Percentiles rank a stretch among this genome's conserved stretches.
phyloP scores from a whole-genome alignment of 2,797 vertebrate genomes.

The Phoxinus dragarum region DNA sequence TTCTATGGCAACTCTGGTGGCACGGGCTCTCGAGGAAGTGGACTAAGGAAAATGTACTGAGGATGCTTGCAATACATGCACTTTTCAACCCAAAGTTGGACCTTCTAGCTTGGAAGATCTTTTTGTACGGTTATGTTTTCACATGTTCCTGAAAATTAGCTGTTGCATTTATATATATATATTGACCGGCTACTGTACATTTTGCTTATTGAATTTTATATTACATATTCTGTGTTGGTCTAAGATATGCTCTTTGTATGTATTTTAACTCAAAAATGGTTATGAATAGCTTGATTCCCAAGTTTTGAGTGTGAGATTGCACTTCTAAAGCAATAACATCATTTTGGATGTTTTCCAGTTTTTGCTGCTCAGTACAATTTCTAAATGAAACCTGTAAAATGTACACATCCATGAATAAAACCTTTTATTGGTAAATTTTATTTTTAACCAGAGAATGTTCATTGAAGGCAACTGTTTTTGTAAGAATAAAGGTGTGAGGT shows the following conservation, averaged over 20 bases:
- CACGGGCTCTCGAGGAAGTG: conserved; percentile 87
- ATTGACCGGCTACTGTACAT: conserved; percentile 89
- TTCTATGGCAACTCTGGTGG: conserved; percentile 80
- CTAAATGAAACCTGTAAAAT: conserved; percentile 56
- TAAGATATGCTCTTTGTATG: conserved; percentile 45
- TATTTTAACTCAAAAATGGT: conserved; percentile 6
- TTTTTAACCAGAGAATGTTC: conserved; percentile 23
- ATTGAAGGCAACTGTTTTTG: background rate
- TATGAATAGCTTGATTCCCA: conserved; percentile 18
- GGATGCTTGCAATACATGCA: conserved; percentile 19
- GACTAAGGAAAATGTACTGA: conserved; percentile 90
- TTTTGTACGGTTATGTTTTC: conserved; percentile 95
- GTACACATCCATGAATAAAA: conserved; percentile 53
- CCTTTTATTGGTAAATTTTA: conserved; percentile 36
- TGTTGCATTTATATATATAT: conserved; percentile 67
- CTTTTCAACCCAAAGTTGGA: conserved; percentile 64
- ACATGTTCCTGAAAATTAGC: conserved; percentile 84
- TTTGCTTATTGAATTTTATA: conserved; percentile 99
- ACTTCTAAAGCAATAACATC: conserved; percentile 48
- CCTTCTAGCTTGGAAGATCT: conserved; percentile 63
- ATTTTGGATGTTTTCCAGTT: conserved; percentile 44
- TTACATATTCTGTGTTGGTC: conserved; percentile 77
- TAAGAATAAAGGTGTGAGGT: background rate
- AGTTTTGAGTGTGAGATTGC: conserved; percentile 14
- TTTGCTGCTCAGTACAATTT: conserved; percentile 27